phyloP scores from a whole-genome alignment of 2,888 invertebrate genomes.

The Tipula helvola region DNA sequence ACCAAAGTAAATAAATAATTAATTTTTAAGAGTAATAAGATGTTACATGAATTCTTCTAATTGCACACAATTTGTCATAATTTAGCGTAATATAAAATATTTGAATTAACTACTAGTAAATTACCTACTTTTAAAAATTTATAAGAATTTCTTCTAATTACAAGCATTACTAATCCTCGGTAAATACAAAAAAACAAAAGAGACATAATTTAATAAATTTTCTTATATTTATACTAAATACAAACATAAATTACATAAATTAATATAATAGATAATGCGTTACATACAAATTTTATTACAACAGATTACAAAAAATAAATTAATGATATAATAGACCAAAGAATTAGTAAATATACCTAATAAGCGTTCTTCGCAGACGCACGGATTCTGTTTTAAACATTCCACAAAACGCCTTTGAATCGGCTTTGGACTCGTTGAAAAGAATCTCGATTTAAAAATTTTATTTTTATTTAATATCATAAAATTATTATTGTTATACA shows the following conservation, averaged over 20 bases:
- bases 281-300: not conserved
- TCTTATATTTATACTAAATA: not conserved
- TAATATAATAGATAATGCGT: not conserved
- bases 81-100: not conserved
- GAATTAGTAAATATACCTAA: not conserved
- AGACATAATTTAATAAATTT: not conserved
- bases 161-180: not conserved
- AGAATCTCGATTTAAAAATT: not conserved
- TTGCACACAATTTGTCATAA: not conserved
- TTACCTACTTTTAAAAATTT: not conserved
- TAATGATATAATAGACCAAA: not conserved
- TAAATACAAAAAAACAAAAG: not conserved
- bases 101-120: not conserved
- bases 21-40: not conserved
- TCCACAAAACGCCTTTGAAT: not conserved
- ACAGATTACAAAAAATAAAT: not conserved
- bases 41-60: not conserved
- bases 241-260: not conserved
- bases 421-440: not conserved
- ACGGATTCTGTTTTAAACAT: not conserved
- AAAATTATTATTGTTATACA: not conserved
- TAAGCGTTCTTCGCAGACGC: not conserved
- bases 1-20: not conserved
- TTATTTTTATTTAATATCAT: not conserved
- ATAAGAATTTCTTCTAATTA: not conserved